Conservation (phyloP, 1,140 invertebrate species). For the Laodelphax striatellus region DNA sequence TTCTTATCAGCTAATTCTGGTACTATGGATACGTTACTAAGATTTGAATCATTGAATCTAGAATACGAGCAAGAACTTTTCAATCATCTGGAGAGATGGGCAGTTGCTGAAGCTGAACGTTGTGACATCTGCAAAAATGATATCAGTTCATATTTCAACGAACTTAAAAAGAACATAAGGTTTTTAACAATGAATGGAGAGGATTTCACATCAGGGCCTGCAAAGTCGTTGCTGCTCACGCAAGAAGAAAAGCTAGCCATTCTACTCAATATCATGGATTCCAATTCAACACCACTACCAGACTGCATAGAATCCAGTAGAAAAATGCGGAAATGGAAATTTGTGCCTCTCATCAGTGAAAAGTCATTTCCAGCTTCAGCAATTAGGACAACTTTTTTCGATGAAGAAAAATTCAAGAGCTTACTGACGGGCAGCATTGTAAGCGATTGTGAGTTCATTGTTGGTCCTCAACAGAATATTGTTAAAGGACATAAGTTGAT, state of each 20-base stretch:
- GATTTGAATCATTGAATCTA: conserved; percentile 56
- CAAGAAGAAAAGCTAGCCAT: conserved; percentile 67
- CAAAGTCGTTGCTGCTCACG: conserved; percentile 52
- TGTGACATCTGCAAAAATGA: conserved; percentile 9
- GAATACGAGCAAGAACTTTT: conserved; percentile 64
- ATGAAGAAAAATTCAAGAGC: no score
- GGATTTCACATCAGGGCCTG: conserved; percentile 69
- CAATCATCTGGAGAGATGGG: conserved; percentile 54
- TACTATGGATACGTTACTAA: conserved; percentile 60
- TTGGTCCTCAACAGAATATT: no score
- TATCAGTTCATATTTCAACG: background rate
- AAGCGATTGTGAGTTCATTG: no score
- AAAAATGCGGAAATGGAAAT: no score
- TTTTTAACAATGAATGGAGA: conserved; percentile 64
- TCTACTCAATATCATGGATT: conserved; percentile 55
- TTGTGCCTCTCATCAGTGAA: no score
- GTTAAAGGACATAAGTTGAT: no score
- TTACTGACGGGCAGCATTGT: no score
- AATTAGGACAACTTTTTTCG: no score
- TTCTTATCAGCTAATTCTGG: conserved; percentile 62
- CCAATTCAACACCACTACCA: no score
- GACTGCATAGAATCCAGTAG: no score
- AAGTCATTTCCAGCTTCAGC: no score
- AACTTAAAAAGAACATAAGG: conserved; percentile 46
- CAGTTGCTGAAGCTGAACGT: conserved; percentile 31